Evolutionary conservation across 2,888 invertebrate species (phyloP).

Genomic region (Aphidius colemani): DNA sequence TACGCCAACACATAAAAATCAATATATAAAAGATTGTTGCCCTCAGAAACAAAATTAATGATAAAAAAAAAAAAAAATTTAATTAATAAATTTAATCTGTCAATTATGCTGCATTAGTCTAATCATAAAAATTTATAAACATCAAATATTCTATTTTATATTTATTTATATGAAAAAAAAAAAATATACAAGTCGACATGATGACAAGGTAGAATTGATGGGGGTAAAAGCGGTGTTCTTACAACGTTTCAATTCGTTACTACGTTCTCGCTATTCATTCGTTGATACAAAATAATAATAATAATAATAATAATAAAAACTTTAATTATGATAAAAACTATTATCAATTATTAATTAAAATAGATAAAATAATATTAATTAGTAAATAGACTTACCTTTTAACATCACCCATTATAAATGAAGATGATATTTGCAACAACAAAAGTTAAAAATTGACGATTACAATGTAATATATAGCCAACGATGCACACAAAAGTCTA

Average conservation of each 20-base stretch:
- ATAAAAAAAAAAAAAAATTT: background rate
- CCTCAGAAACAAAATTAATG: slow-evolving; percentile 4
- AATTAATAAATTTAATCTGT: background rate
- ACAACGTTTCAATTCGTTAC: slow-evolving; percentile 33
- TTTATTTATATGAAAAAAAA: background rate
- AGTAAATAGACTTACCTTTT: slow-evolving; percentile 47
- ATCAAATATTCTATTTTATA: background rate
- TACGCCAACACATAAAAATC: slow-evolving; percentile 7
- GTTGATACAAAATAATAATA: slow-evolving; percentile 19
- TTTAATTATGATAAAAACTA: slow-evolving; percentile 23
- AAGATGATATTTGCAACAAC: slow-evolving; percentile 32
- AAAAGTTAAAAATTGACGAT: slow-evolving; percentile 1
- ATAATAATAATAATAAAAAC: slow-evolving; percentile 1
- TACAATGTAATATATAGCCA: slow-evolving; percentile 27
- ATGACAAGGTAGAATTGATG: slow-evolving; percentile 61
- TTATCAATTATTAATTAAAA: slow-evolving; percentile 3
- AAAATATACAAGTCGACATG: slow-evolving; percentile 53
- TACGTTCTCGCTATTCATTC: slow-evolving; percentile 27
- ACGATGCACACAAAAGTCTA: slow-evolving; percentile 25
- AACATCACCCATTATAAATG: slow-evolving; percentile 50
- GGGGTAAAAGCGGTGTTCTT: slow-evolving; percentile 39
- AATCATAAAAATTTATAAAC: background rate
- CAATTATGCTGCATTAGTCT: background rate
- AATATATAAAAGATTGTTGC: background rate
- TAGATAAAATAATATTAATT: background rate